Evolutionary conservation across 2,797 vertebrate species (phyloP), one percentile per base, ranked within the genome.

Genomic region (Rhinatrema bivittatum): DNA sequence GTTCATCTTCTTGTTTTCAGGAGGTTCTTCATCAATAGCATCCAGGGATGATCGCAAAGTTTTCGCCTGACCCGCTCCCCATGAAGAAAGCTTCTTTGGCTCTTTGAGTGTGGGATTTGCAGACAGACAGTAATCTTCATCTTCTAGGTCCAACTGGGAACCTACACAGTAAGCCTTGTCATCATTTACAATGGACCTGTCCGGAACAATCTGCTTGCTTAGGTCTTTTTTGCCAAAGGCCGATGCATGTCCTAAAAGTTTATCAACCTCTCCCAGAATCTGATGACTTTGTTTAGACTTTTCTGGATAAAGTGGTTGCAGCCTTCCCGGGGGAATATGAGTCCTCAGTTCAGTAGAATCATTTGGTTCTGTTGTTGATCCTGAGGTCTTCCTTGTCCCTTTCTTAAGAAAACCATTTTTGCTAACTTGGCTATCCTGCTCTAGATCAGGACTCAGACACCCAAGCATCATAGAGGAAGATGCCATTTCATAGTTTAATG

Each of bases 101-200:
- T 7, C 12, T 2, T 7, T 3, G n/a, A 15, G 33, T 25, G 21
- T 5, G 7, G n/a, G 49, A 29, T 26, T 39, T 19, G 36, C 36
- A 10, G 13, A 28, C 34, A 50, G 52, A 16, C 17, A 14, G 10
- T 48, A 21, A 10, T 56, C 65, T 29, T 57, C 36, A 12, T 55
- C 29, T 9, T 66, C 58, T 11, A 45, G 32, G 44, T 54, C 53
- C 0, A 42, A 56, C 42, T 71, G 62, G 18, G 62, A 66, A 49
- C 56, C 62, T 6, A 20, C 32, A 29, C 49, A 14, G 42, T 3
- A 46, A 45, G 44, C 17, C 18, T 53, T 29, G 21, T 46, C 43
- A 42, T 10, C 17, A 1, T 1, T 5, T 24, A 59, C 52, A 28
- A 32, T 40, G 15, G 20, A 7, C 2, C 4, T n/a, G 19, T 50